Base-by-base conservation (phyloP, 1,140 invertebrate genomes). In the Heliconius hewitsoni region DNA sequence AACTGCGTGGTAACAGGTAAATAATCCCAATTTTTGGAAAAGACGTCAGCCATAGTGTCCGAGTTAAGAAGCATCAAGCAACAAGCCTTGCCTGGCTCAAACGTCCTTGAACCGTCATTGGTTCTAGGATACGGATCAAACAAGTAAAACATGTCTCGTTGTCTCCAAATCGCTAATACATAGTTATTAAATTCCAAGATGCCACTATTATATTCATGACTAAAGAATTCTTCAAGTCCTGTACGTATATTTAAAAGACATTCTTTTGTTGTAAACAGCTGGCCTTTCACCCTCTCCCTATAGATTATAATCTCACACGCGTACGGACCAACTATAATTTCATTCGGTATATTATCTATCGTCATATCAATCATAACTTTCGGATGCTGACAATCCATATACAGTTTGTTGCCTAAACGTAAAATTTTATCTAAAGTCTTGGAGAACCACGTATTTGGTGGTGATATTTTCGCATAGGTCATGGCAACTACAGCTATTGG, bases 341-440 rank as follows among this genome's bases (percentile, higher is more conserved):
- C 88, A 39, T 95, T 95, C 6, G 95, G 95, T 70, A 96, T 92
- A 76, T 94, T 94, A 74, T 95, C 94, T 27, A 95, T 90, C 6
- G 89, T 91, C 73, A 95, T 83, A 79, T 95, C 94, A 5, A 91
- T 91, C 79, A 93, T 84, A 1, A 90, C 85, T 83, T 93, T 93
- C 18, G 92, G 92, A 77, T 95, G 86, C 23, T 88, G 75, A 73
- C 93, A 94, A 77, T 95, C 94, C 0, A 91, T 78, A 55, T 93
- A 95, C 18, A 95, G 81, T 82, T 95, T 95, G 74, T 94, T 95
- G 0, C 95, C 95, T 46, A 95, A 87, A 6, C 95, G 91, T 83
- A 95, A 87, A 66, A 96, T 92, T 88, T 96, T 95, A 76, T 96
- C 95, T 11, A 96, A 66, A 0, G 95, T 95, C 74, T 93, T 95